Evolutionary conservation across 1,140 invertebrate species (phyloP).

Genomic region (Maconellicoccus hirsutus): DNA sequence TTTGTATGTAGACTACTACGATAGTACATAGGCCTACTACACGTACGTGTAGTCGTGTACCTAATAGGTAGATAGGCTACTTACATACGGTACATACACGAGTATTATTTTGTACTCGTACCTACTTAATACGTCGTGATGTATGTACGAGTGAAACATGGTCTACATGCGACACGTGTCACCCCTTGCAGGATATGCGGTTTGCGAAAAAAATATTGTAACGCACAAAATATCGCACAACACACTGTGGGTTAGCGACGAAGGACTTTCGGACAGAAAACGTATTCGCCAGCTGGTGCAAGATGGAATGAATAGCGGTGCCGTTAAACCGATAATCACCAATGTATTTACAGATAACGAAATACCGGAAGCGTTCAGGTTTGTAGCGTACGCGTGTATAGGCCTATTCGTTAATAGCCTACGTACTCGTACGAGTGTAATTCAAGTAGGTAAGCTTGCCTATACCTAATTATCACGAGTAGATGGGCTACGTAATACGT

Average conservation of each 20-base stretch:
- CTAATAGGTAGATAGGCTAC: too few relatives aligned
- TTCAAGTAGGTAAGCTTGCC: too few relatives aligned
- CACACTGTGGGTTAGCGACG: conserved; percentile 15
- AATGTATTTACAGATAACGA: not conserved
- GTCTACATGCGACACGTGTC: too few relatives aligned
- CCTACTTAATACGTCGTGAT: not conserved
- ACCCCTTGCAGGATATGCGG: conserved; percentile 23
- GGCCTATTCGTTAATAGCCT: too few relatives aligned
- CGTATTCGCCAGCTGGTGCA: conserved; percentile 4
- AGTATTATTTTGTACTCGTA: too few relatives aligned
- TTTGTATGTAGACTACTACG: too few relatives aligned
- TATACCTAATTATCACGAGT: too few relatives aligned
- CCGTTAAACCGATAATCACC: conserved; percentile 13
- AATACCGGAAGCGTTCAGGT: conserved; percentile 24
- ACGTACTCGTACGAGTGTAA: too few relatives aligned
- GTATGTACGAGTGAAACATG: not conserved
- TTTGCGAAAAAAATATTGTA: conserved; percentile 16
- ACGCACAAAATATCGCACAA: conserved; percentile 23
- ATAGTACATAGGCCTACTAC: too few relatives aligned
- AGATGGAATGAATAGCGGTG: conserved; percentile 23
- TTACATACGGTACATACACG: too few relatives aligned
- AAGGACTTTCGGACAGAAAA: conserved; percentile 12
- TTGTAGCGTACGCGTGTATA: not conserved
- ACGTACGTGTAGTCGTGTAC: too few relatives aligned
- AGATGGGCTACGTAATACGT: too few relatives aligned